A percentile compares a stretch with the other conserved stretches of the same genome.
Conservation (phyloP, 1,140 invertebrate species). For the Hesperophylax magnus region DNA sequence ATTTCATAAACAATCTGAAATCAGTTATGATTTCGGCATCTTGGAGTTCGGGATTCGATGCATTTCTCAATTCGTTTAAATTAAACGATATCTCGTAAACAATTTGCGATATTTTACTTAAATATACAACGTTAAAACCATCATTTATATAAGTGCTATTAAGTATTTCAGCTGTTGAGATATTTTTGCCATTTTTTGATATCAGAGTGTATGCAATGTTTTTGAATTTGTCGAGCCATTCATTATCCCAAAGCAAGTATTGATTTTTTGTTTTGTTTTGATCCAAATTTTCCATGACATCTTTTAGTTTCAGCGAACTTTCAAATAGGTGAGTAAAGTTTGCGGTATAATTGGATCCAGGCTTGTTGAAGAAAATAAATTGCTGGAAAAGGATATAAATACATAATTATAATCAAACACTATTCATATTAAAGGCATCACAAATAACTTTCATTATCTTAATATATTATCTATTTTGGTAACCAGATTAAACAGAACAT, state of each 20-base stretch:
- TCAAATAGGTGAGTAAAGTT: slow-evolving; percentile 61
- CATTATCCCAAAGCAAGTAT: slow-evolving; percentile 55
- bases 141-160: slow-evolving; percentile 43
- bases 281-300: slow-evolving; percentile 58
- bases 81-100: slow-evolving; percentile 61
- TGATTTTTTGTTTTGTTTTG: slow-evolving; percentile 61
- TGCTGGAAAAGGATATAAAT: slow-evolving; percentile 62
- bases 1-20: slow-evolving; percentile 60
- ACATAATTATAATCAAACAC: too few relatives aligned
- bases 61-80: slow-evolving; percentile 58
- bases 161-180: slow-evolving; percentile 7
- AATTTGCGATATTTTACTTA: slow-evolving; percentile 63
- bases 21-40: slow-evolving; percentile 51
- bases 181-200: slow-evolving; percentile 10
- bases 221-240: slow-evolving; percentile 53
- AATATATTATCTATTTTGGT: too few relatives aligned
- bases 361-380: slow-evolving; percentile 65
- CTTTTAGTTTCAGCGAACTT: slow-evolving; percentile 59
- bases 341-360: slow-evolving; percentile 61
- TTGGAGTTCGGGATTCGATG: slow-evolving; percentile 47
- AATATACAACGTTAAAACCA: slow-evolving; percentile 60
- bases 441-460: too few relatives aligned
- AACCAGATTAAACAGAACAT: too few relatives aligned
- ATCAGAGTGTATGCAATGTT: slow-evolving; percentile 48
- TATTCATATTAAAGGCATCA: too few relatives aligned